Evolutionary conservation across 1,140 invertebrate species (phyloP).

Genomic region (Hyphantria cunea): DNA sequence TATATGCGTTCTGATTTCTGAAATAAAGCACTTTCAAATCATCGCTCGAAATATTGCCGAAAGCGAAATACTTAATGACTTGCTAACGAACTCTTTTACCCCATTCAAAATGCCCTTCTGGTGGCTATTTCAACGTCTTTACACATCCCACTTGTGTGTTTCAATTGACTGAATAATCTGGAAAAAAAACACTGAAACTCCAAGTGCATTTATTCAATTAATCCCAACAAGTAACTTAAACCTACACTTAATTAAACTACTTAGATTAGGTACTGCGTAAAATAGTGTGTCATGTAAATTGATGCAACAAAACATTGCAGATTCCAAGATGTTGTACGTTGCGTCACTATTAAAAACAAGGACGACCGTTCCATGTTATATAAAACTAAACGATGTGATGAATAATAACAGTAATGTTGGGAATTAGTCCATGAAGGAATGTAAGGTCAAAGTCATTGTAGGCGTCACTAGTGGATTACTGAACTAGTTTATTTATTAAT

Average conservation of each 20-base stretch:
- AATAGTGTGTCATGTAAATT: neutral
- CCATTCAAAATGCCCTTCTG: too few relatives aligned
- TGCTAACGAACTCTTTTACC: too few relatives aligned
- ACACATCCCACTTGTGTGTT: too few relatives aligned
- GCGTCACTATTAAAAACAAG: constrained; percentile 16
- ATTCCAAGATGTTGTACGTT: constrained; percentile 4
- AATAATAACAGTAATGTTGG: constrained; percentile 25
- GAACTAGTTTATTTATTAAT: neutral
- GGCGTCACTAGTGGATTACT: constrained; percentile 7
- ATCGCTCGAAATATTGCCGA: too few relatives aligned
- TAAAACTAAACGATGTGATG: constrained; percentile 11
- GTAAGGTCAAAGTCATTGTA: constrained; percentile 32
- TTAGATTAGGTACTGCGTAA: neutral
- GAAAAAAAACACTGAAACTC: too few relatives aligned
- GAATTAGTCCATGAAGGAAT: constrained; percentile 24
- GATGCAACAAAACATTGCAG: constrained; percentile 5
- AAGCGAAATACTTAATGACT: too few relatives aligned
- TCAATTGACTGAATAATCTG: too few relatives aligned
- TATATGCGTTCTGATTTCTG: too few relatives aligned
- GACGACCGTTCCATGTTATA: constrained; percentile 17
- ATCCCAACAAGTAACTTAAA: neutral
- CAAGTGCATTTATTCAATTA: constrained; percentile 5
- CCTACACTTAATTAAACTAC: neutral
- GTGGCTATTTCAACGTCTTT: too few relatives aligned
- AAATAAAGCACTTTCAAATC: too few relatives aligned